Percentiles rank a stretch among this genome's conserved stretches.
Evolutionary conservation across 1,140 invertebrate species (phyloP).

Genomic region (Acromyrmex echinatior): DNA sequence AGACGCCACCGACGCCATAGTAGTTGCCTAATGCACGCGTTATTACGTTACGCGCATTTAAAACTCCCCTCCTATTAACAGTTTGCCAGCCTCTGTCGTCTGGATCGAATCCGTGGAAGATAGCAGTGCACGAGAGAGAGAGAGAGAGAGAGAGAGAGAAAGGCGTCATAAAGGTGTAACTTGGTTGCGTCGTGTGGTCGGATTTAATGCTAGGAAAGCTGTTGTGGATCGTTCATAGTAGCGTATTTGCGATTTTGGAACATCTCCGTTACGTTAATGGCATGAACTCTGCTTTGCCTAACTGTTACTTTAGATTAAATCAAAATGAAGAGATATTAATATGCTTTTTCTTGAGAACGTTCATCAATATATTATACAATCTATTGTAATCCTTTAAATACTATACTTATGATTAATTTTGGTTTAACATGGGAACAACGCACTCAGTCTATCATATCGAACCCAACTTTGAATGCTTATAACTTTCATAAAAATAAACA

Average conservation of each 20-base stretch:
- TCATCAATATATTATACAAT: neutral
- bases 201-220: conserved; percentile 68
- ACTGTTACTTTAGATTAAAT: neutral
- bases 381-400: neutral
- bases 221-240: neutral
- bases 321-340: neutral
- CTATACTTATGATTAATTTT: no score
- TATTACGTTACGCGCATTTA: conserved; percentile 80
- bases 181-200: conserved; percentile 65
- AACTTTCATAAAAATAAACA: no score
- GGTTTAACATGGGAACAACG: no score
- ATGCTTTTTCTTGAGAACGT: neutral
- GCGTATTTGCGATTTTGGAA: conserved; percentile 13
- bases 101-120: conserved; percentile 70
- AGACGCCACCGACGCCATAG: conserved; percentile 76
- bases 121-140: conserved; percentile 5
- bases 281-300: neutral
- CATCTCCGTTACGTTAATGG: neutral
- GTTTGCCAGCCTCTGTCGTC: conserved; percentile 75
- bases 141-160: neutral
- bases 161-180: conserved; percentile 53
- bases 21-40: conserved; percentile 79
- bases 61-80: conserved; percentile 78
- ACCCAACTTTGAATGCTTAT: no score
- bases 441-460: no score